Evolutionary conservation across 2,797 vertebrate genomes (phyloP).

Genomic region (Hafferia zeledoni): DNA sequence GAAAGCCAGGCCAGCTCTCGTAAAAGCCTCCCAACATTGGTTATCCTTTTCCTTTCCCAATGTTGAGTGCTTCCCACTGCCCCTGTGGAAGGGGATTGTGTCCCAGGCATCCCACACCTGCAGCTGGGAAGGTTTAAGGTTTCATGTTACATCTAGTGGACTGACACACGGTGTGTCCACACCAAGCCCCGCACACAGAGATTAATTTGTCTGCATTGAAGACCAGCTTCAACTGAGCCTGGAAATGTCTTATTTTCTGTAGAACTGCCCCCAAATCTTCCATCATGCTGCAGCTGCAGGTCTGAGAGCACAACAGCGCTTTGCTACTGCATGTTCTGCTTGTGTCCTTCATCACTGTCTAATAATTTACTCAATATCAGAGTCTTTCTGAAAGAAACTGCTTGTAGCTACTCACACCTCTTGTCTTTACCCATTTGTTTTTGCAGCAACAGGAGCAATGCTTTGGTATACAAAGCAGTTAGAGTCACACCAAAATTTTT

Average conservation of each 20-base stretch:
- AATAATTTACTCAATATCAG: not conserved
- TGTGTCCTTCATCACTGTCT: not conserved
- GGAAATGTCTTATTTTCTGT: not conserved
- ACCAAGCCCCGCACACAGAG: accelerated
- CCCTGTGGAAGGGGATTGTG: accelerated
- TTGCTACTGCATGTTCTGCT: not conserved
- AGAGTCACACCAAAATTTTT: not conserved
- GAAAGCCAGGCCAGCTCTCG: not conserved
- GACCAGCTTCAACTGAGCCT: not conserved
- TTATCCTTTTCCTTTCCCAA: not conserved
- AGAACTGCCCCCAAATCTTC: not conserved
- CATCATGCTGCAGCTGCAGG: not conserved
- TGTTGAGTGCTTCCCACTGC: not conserved
- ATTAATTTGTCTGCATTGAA: accelerated
- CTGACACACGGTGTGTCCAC: not conserved
- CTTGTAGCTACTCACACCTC: not conserved
- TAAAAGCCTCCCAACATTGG: accelerated
- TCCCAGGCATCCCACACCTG: not conserved
- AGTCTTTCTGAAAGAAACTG: not conserved
- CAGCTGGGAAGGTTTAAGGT: accelerated
- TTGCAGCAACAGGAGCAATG: not conserved
- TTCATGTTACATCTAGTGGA: accelerated
- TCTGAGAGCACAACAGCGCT: not conserved
- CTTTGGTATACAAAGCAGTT: not conserved
- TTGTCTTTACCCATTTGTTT: not conserved